phyloP scores from a whole-genome alignment of 2,113 vertebrate species.

The Nothocercus julius region DNA sequence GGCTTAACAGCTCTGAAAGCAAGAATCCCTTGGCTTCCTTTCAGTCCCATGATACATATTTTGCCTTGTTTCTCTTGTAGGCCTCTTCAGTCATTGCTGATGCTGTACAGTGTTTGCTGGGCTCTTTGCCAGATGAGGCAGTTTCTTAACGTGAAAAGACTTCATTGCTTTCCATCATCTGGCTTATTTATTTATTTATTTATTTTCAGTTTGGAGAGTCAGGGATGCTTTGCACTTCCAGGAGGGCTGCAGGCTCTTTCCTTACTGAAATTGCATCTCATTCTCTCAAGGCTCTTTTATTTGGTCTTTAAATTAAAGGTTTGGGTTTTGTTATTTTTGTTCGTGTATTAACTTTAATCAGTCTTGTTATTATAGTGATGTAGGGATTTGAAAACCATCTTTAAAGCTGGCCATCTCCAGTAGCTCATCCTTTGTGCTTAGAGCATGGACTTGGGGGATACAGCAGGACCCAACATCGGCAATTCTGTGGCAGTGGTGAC shows the following conservation, averaged over 20 bases:
- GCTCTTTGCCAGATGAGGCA: background rate
- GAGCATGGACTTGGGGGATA: fast-evolving
- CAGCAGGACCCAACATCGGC: background rate
- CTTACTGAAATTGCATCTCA: fast-evolving
- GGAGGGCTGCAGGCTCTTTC: background rate
- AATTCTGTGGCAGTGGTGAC: constrained; percentile 39
- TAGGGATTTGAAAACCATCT: fast-evolving
- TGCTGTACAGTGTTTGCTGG: background rate
- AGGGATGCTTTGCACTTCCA: background rate
- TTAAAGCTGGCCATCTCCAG: background rate
- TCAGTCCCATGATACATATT: background rate
- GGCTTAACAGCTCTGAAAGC: background rate
- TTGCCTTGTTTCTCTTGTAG: background rate
- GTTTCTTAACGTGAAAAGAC: background rate
- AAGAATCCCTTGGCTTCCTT: background rate
- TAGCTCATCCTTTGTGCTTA: background rate
- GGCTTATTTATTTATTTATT: background rate
- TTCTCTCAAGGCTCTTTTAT: background rate
- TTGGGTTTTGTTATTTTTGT: background rate
- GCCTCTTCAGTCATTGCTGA: background rate
- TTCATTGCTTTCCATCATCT: background rate
- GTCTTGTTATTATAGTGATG: background rate
- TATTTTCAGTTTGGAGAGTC: background rate
- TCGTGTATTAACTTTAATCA: background rate
- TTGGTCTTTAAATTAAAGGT: background rate